Conservation (phyloP, 2,888 invertebrate genomes). For the Lochmaea capreae region DNA sequence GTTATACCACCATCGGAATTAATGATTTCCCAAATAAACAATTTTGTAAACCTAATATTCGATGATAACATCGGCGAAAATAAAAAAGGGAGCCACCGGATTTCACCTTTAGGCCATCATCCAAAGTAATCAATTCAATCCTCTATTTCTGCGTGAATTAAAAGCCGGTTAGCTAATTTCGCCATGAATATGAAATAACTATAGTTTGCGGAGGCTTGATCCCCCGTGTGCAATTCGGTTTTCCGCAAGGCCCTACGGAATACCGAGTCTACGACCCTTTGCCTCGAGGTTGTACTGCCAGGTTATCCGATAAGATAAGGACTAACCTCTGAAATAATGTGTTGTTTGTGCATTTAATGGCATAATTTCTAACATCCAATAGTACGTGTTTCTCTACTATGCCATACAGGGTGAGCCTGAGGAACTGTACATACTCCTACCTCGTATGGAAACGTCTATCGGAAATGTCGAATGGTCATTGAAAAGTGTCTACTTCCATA, state of each 20-base stretch:
- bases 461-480: too few relatives aligned
- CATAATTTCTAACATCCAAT: constrained; percentile 29
- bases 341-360: constrained; percentile 33
- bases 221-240: constrained; percentile 34
- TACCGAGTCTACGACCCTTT: constrained; percentile 21
- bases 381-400: constrained; percentile 22
- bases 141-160: constrained; percentile 22
- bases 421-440: too few relatives aligned
- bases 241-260: constrained; percentile 22
- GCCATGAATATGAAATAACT: constrained; percentile 34
- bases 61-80: too few relatives aligned
- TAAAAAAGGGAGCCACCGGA: too few relatives aligned
- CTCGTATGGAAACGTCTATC: too few relatives aligned
- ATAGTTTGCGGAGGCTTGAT: constrained; percentile 29
- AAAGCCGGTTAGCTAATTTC: constrained; percentile 22
- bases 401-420: too few relatives aligned
- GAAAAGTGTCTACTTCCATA: too few relatives aligned
- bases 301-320: constrained; percentile 35
- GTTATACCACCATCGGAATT: too few relatives aligned
- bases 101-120: not conserved
- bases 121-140: constrained; percentile 14
- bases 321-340: constrained; percentile 34
- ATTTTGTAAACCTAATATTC: too few relatives aligned
- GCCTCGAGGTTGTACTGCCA: constrained; percentile 23
- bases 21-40: too few relatives aligned